Conservation (phyloP, 2,797 vertebrate species). For the Valencia hispanica region DNA sequence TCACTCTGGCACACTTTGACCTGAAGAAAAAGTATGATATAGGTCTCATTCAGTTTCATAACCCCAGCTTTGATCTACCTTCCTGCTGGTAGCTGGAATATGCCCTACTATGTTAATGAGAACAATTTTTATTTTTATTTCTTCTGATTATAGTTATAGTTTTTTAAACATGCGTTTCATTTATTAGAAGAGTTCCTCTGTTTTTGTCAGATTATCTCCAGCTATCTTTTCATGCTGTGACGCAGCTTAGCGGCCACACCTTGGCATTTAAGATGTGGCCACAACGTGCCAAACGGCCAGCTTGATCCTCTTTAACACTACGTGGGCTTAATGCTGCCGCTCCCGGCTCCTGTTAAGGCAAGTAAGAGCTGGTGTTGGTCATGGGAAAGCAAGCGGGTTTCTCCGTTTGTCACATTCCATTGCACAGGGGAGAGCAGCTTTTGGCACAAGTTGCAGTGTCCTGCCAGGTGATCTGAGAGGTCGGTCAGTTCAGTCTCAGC, state of each 20-base stretch:
- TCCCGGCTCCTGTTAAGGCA: neutral
- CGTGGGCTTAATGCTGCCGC: neutral
- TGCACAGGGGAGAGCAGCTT: slow-evolving; percentile 24
- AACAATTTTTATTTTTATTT: neutral
- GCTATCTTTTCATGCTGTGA: neutral
- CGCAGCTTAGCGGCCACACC: neutral
- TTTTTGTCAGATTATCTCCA: neutral
- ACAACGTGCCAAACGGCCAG: neutral
- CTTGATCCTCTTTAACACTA: neutral
- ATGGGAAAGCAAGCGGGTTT: slow-evolving; percentile 53
- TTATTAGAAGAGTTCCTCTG: neutral
- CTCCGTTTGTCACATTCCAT: slow-evolving; percentile 56
- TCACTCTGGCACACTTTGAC: too few species aligned
- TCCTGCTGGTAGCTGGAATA: neutral
- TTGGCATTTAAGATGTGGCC: neutral
- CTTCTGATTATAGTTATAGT: too few species aligned
- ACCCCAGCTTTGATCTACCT: neutral
- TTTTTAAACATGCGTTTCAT: too few species aligned
- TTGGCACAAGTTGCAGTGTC: slow-evolving; percentile 48
- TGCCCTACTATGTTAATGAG: neutral
- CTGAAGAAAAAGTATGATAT: neutral
- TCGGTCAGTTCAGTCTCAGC: slow-evolving; percentile 58
- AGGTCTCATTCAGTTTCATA: neutral
- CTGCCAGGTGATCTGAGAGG: slow-evolving; percentile 55
- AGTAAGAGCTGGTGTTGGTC: slow-evolving; percentile 10